These are phyloP conservation scores for Matsumurasca onukii DNA, from an alignment of 1,140 invertebrate species.

Conservation along the genomic window DNA sequence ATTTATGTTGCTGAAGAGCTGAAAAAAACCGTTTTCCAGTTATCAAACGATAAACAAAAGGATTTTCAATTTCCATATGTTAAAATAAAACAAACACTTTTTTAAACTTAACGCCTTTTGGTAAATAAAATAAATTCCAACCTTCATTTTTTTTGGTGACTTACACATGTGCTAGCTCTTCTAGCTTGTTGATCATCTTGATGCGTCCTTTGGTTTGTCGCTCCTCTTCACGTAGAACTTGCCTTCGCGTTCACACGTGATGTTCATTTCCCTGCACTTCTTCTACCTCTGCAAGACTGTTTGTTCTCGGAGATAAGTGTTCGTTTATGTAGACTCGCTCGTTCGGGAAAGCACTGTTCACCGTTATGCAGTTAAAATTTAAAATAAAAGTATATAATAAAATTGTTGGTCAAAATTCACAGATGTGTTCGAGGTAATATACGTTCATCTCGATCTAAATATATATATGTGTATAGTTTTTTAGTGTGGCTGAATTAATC, in stretches of 20 bases:
- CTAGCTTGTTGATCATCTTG: neutral
- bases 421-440: too few relatives aligned
- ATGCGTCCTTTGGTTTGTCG: neutral
- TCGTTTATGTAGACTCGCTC: slow-evolving; percentile 5
- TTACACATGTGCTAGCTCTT: neutral
- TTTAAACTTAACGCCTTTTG: neutral
- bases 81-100: neutral
- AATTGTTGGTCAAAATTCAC: too few relatives aligned
- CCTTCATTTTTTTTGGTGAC: neutral
- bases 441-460: too few relatives aligned
- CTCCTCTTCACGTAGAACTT: neutral
- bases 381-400: too few relatives aligned
- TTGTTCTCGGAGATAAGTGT: slow-evolving; percentile 2
- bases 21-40: neutral
- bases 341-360: neutral
- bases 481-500: too few relatives aligned
- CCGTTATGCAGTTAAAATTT: too few relatives aligned
- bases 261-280: neutral
- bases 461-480: too few relatives aligned
- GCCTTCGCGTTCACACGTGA: neutral
- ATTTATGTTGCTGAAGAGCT: neutral
- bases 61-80: neutral
- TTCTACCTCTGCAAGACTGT: neutral
- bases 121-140: neutral
- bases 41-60: neutral